Percentiles rank a stretch among this genome's conserved stretches.
Evolutionary conservation across 2,888 invertebrate genomes (phyloP).

Genomic region (Eupithecia subumbrata): DNA sequence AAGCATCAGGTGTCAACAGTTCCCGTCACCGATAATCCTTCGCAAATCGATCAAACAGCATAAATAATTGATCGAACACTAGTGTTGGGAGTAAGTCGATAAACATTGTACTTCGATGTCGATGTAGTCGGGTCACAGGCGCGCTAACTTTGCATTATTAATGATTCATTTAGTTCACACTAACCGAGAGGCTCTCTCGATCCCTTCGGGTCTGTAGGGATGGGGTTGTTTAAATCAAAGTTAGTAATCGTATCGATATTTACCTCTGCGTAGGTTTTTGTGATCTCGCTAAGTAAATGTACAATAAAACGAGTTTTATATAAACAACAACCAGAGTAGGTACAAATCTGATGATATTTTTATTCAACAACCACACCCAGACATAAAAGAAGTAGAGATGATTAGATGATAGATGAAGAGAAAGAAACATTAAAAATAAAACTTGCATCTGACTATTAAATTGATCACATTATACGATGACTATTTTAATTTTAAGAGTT

Average conservation of each 20-base stretch:
- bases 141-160: conserved; percentile 82
- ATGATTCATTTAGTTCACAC: conserved; percentile 84
- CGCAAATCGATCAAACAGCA: conserved; percentile 50
- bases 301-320: background rate
- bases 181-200: conserved; percentile 74
- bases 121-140: conserved; percentile 63
- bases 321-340: background rate
- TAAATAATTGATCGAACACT: conserved; percentile 57
- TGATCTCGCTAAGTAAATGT: background rate
- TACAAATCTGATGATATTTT: too few relatives aligned
- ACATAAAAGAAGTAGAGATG: too few relatives aligned
- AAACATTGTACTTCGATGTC: conserved; percentile 64
- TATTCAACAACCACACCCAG: too few relatives aligned
- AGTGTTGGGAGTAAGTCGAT: conserved; percentile 57
- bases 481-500: too few relatives aligned
- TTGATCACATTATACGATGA: too few relatives aligned
- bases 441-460: too few relatives aligned
- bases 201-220: conserved; percentile 75
- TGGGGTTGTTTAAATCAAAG: conserved; percentile 48
- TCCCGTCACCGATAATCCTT: conserved; percentile 41
- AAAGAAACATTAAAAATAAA: background rate
- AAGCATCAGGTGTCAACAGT: conserved; percentile 12
- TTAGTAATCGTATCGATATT: conserved; percentile 15
- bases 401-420: background rate
- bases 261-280: background rate